A percentile compares a stretch with the other conserved stretches of the same genome.
Conservation (phyloP, 1,140 invertebrate species). For the Mizuhopecten yessoensis region DNA sequence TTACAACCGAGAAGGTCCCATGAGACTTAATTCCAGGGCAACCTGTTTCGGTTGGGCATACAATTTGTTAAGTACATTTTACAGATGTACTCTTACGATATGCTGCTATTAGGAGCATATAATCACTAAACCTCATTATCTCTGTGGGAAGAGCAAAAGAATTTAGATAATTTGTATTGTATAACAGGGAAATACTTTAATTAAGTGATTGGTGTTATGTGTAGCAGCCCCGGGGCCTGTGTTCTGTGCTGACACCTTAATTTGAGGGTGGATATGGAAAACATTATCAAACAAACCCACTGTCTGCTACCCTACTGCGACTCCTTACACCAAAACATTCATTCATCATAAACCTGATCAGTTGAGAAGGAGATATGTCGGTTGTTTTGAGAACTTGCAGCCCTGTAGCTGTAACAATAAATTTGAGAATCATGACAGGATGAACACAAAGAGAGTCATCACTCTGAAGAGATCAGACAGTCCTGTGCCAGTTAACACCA, state of each 20-base stretch:
- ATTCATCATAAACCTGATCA: background rate
- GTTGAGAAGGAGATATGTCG: background rate
- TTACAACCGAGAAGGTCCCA: too few relatives aligned
- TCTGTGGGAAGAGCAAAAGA: background rate
- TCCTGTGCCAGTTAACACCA: background rate
- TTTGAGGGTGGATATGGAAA: background rate
- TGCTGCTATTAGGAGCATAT: background rate
- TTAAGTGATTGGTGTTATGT: background rate
- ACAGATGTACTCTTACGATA: background rate
- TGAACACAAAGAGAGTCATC: background rate
- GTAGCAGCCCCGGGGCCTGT: background rate
- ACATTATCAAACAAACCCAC: background rate
- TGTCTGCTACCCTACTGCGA: too few relatives aligned
- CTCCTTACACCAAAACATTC: too few relatives aligned
- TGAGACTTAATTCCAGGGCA: too few relatives aligned
- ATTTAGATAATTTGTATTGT: background rate
- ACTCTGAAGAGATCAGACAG: background rate
- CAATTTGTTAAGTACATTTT: background rate
- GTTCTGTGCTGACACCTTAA: background rate
- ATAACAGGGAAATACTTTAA: background rate
- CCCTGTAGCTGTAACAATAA: background rate
- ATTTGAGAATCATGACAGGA: background rate
- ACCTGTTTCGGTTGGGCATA: too few relatives aligned
- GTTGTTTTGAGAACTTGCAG: background rate
- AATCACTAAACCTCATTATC: conserved; percentile 30